Percentiles rank a stretch among this genome's conserved stretches.
These are phyloP conservation scores for Kryptopterus vitreolus DNA, from an alignment of 2,797 vertebrate species.

Conservation along the genomic window DNA sequence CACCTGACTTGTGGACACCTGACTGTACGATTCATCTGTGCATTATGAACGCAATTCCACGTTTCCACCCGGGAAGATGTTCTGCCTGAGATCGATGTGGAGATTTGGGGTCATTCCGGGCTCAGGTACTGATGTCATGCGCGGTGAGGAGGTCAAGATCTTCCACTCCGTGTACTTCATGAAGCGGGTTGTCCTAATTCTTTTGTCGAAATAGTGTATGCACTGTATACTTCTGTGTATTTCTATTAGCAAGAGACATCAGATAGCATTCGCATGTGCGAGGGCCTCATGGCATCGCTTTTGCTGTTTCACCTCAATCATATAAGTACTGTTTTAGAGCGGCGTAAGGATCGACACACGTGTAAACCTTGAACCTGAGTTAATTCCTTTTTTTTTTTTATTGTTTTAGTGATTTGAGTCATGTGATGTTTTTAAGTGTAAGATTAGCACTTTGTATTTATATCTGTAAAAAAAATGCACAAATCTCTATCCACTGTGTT, in stretches of 20 bases:
- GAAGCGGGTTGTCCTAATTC: no score
- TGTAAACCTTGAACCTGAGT: not conserved
- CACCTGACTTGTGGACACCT: no score
- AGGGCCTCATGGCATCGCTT: slow-evolving; percentile 27
- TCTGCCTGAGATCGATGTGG: no score
- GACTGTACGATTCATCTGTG: no score
- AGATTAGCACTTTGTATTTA: slow-evolving; percentile 14
- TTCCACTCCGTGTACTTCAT: no score
- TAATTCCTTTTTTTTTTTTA: not conserved
- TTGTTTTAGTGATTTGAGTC: slow-evolving; percentile 25
- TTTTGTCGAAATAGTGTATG: no score
- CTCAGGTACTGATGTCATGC: no score
- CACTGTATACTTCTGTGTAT: no score
- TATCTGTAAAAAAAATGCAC: slow-evolving; percentile 16
- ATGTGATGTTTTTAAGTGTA: not conserved
- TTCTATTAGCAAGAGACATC: slow-evolving; percentile 1
- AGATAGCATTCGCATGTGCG: not conserved
- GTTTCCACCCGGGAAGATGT: no score
- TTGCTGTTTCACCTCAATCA: slow-evolving; percentile 31
- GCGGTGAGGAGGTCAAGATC: no score
- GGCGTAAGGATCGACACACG: not conserved
- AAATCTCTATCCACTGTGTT: slow-evolving; percentile 22
- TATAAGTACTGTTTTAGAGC: not conserved
- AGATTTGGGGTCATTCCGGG: no score
- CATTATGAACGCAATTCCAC: no score